A percentile compares a stretch with the other conserved stretches of the same genome.
Evolutionary conservation across 2,113 vertebrate genomes (phyloP).

Genomic region (Phrynosoma blainvillii): DNA sequence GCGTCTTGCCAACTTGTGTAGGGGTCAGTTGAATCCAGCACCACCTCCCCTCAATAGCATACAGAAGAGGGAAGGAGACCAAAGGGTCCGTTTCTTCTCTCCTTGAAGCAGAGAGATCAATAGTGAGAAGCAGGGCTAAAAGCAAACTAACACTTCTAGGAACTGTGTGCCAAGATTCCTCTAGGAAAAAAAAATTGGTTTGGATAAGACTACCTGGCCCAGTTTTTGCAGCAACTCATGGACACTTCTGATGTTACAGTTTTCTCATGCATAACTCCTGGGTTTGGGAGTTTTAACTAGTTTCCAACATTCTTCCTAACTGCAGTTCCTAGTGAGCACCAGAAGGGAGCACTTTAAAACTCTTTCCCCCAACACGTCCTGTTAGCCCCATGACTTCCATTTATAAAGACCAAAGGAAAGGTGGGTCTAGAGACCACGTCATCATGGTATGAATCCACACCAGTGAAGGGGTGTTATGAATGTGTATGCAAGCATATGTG

Average conservation of each 20-base stretch:
- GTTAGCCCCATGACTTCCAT: background rate
- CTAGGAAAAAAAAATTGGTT: background rate
- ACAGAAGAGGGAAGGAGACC: background rate
- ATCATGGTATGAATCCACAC: too few relatives aligned
- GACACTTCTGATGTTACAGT: background rate
- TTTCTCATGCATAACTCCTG: background rate
- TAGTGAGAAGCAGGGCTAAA: background rate
- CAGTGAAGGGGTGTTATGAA: too few relatives aligned
- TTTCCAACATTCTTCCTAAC: background rate
- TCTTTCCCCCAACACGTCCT: background rate
- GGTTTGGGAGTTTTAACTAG: background rate
- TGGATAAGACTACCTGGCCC: background rate
- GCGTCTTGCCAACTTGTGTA: background rate
- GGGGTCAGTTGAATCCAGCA: background rate
- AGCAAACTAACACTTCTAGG: background rate
- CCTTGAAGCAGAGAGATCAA: background rate
- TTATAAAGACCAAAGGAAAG: background rate
- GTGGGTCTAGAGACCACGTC: too few relatives aligned
- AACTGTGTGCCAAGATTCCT: background rate
- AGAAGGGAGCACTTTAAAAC: background rate
- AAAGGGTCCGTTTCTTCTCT: background rate
- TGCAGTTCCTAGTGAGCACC: background rate
- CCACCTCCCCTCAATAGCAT: background rate
- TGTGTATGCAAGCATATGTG: too few relatives aligned
- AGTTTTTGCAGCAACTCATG: background rate